Conservation (phyloP, 30 jellyfish, hydroid and myxozoan genomes). For the Aurelia sp. region DNA sequence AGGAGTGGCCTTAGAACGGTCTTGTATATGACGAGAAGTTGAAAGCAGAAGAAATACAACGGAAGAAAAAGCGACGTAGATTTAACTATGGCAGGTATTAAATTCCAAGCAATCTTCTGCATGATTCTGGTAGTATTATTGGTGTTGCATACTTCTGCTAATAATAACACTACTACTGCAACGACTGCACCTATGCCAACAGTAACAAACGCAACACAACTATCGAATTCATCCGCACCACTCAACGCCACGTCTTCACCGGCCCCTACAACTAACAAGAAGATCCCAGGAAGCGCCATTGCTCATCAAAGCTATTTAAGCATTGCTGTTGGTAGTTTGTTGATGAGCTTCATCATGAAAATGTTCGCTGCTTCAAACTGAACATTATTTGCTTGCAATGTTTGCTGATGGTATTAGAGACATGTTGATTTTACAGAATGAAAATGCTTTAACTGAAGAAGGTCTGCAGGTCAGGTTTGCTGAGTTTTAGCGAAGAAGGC, state of each 20-base stretch:
- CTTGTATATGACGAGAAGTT: too few relatives aligned
- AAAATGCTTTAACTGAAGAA: too few relatives aligned
- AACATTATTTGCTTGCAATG: not conserved
- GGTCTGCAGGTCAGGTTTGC: too few relatives aligned
- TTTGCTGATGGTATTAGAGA: not conserved
- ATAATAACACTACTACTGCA: not conserved
- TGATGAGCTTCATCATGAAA: slow-evolving; percentile 28
- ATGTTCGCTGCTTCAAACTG: slow-evolving; percentile 2
- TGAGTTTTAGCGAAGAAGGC: too few relatives aligned
- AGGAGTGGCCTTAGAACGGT: not conserved
- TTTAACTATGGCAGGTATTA: not conserved
- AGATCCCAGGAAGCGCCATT: slow-evolving; percentile 8
- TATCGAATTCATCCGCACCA: not conserved
- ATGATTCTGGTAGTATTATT: not conserved
- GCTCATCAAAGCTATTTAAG: slow-evolving; percentile 5
- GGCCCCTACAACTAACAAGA: not conserved
- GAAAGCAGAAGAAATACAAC: not conserved
- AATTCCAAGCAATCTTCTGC: not conserved
- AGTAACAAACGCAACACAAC: not conserved
- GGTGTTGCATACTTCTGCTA: not conserved
- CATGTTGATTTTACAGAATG: too few relatives aligned
- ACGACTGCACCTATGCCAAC: not conserved
- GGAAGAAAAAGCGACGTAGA: not conserved
- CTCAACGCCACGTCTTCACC: not conserved
- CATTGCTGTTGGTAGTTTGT: slow-evolving; percentile 21